Evolutionary conservation across 2,888 invertebrate genomes (phyloP), one percentile per base, ranked within the genome.

Genomic region (Sisyra terminalis): DNA sequence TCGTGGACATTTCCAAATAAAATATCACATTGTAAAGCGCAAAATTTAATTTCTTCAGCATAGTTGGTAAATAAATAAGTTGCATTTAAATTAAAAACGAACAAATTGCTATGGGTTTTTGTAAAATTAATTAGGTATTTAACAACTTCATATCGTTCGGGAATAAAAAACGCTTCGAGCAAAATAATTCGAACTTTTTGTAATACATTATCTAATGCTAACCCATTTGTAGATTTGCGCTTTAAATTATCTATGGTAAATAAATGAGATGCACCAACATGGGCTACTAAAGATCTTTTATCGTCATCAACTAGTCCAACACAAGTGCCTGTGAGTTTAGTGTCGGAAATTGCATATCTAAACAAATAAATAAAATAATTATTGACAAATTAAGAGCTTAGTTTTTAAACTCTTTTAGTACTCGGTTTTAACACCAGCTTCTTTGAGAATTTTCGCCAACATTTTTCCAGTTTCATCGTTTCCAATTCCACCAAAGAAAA

Each of bases 161-260:
- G 66, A 36, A 74, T 53, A 53, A 74, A 74, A 54, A 69, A 74
- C 4, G 71, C 72, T 56, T 73, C 73, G 42, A 74, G 57, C 48
- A 72, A 72, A 29, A 71, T 52, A 16, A 63, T 49, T 40, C 55
- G 46, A 5, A 56, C 54, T 15, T 48, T 45, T 15, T 54, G 44
- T 10, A 61, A 45, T n/a, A 54, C 37, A 1, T 42, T n/a, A 9
- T 44, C 35, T 24, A 55, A 51, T 24, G 52, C 47, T 24, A 16
- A 10, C n/a, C 13, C 15, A 14, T 40, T 17, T 30, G 24, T 10
- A 8, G 32, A 16, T 24, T 45, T 9, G 6, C 34, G 15, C 9
- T 10, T 6, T 34, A 66, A 54, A 48, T 57, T 57, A 11, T 57
- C 52, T 18, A 58, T 10, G 57, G 55, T 24, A 50, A 64, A 61